Base-by-base conservation (phyloP, 2,113 vertebrate species). In the Perognathus longimembris region DNA sequence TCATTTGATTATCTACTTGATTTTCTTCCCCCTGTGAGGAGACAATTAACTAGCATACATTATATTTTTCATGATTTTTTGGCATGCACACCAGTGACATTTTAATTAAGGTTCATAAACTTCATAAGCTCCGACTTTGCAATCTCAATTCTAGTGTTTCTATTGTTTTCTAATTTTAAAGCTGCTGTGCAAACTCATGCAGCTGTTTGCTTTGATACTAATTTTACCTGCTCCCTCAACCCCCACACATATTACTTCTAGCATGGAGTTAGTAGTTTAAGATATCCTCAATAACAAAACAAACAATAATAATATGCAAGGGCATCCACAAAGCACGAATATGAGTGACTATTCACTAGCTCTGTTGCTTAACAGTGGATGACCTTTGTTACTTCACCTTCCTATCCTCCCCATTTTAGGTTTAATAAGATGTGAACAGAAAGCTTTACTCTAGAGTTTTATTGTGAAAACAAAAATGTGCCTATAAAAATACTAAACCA, bases 61-160 rank as follows among this genome's bases (percentile, higher is more conserved):
- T 92, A 93, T 90, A 70, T 54, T 96, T 95, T 95, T 77, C 64
- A 73, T 94, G 82, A 82, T 84, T 92, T 89, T 84, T 79, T 88
- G 93, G 54, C 24, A 85, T 50, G 40, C 85, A 84, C 11, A 88
- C 66, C 57, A 84, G 32, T 86, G 90, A 88, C 67, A 77, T 93
- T 96, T 85, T 97, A 94, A 95, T 90, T 95, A 94, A 91, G 24
- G 30, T 83, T 88, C 79, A 91, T 67, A 90, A 85, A 95, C 76
- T 90, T 85, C 42, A 76, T 22, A 83, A 66, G 5, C 15, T 95
- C 63, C 69, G 73, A 70, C 9, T 88, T 36, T 78, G 28, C 21
- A 80, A 86, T 89, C 73, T 89, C 86, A 86, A 20, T 90, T 83
- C 38, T 38, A 74, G 18, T 89, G 45, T 3, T 82, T 76, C 10